Conservation (phyloP, 2,888 invertebrate species). For the Oxyscelio sp. region DNA sequence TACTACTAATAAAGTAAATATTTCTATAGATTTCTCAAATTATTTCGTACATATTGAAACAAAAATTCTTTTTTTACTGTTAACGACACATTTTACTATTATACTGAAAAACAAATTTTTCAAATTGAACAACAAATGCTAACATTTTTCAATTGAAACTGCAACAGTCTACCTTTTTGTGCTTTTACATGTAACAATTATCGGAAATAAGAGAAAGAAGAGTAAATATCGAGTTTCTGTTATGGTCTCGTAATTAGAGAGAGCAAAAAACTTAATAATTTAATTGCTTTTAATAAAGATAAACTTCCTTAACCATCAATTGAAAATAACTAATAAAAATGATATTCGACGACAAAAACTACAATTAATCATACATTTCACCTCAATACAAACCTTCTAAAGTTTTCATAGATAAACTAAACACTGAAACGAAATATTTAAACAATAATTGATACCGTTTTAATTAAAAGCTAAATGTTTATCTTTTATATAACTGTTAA, state of each 20-base stretch:
- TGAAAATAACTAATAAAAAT: neutral
- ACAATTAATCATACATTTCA: neutral
- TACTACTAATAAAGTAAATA: no score
- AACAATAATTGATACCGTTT: no score
- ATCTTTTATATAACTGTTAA: no score
- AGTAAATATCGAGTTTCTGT: neutral
- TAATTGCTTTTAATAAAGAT: conserved; percentile 16
- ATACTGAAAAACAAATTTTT: no score
- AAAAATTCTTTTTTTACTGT: no score
- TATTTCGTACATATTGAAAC: no score
- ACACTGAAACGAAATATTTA: no score
- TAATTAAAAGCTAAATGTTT: no score
- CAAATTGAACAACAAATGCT: no score
- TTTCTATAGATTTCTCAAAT: no score
- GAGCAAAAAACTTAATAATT: neutral
- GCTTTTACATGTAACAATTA: conserved; percentile 22
- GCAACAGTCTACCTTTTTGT: neutral
- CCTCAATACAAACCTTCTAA: neutral
- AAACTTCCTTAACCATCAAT: neutral
- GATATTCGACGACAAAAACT: neutral
- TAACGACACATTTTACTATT: no score
- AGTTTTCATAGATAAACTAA: no score
- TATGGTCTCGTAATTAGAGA: neutral
- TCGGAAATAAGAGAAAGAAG: conserved; percentile 31
- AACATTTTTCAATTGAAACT: neutral